These are phyloP conservation scores for Empidonax alnorum DNA, from an alignment of 2,113 vertebrate genomes.

Conservation along the genomic window DNA sequence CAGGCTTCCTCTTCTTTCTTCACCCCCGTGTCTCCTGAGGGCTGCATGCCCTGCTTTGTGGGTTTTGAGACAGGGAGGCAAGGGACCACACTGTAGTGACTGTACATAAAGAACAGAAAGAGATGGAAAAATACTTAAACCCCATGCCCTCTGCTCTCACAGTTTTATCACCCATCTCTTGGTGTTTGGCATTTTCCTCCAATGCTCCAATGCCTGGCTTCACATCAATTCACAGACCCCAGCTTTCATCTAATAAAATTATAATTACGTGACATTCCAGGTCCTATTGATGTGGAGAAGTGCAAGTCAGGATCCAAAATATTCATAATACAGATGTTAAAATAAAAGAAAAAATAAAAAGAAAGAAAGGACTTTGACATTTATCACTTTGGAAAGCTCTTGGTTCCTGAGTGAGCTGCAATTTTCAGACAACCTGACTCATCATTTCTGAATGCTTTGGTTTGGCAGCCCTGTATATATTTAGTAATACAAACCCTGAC, in stretches of 20 bases:
- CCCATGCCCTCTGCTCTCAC: neutral
- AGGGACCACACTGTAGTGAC: neutral
- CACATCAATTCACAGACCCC: neutral
- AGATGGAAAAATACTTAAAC: neutral
- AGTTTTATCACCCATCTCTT: neutral
- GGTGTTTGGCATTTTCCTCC: neutral
- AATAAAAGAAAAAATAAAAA: no score
- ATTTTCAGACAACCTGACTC: conserved; percentile 51
- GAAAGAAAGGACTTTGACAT: neutral
- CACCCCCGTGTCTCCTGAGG: neutral
- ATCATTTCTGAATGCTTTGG: conserved; percentile 49
- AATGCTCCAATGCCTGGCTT: neutral
- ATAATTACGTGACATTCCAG: neutral
- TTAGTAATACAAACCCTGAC: conserved; percentile 55
- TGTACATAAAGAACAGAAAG: neutral
- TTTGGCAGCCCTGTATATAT: conserved; percentile 33
- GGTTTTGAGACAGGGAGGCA: neutral
- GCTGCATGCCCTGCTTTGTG: neutral
- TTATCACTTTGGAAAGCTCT: conserved; percentile 23
- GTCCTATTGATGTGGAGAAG: conserved; percentile 13
- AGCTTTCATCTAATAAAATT: conserved; percentile 20
- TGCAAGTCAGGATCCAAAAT: neutral
- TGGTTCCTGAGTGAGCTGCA: neutral
- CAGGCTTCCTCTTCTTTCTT: neutral
- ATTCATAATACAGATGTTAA: neutral